phyloP scores from a whole-genome alignment of 1,140 invertebrate species.

The Plutomurus gul region DNA sequence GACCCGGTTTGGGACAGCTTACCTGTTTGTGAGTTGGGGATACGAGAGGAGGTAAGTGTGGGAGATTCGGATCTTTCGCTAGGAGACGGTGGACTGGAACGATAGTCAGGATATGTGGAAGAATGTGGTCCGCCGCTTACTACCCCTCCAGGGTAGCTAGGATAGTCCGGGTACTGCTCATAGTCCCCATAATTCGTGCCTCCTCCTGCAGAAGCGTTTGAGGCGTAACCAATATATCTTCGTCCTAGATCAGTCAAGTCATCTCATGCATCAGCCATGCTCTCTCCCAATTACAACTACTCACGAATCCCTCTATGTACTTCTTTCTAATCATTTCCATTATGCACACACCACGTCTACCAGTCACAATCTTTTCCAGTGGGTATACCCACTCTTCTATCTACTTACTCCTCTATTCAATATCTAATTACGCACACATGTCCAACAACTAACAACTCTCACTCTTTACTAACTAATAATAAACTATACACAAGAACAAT shows the following conservation, averaged over 20 bases:
- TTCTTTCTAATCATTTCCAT: too few relatives aligned
- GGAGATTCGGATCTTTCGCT: constrained; percentile 67
- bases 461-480: too few relatives aligned
- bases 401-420: too few relatives aligned
- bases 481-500: too few relatives aligned
- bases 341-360: too few relatives aligned
- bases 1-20: background rate
- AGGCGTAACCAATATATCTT: constrained; percentile 28
- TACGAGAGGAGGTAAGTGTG: background rate
- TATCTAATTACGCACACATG: too few relatives aligned
- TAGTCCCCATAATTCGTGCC: constrained; percentile 63
- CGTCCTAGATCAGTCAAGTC: constrained; percentile 32
- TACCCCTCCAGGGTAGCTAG: constrained; percentile 54
- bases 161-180: constrained; percentile 64
- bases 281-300: background rate
- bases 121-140: background rate
- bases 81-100: constrained; percentile 64
- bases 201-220: constrained; percentile 22
- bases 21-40: constrained; percentile 21
- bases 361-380: too few relatives aligned
- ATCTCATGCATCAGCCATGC: constrained; percentile 32
- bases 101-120: constrained; percentile 38
- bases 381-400: too few relatives aligned
- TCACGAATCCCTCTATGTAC: too few relatives aligned
- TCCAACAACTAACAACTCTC: too few relatives aligned